Evolutionary conservation across 1,140 invertebrate genomes (phyloP), one percentile per base, ranked within the genome.

Genomic region (Limonius californicus): DNA sequence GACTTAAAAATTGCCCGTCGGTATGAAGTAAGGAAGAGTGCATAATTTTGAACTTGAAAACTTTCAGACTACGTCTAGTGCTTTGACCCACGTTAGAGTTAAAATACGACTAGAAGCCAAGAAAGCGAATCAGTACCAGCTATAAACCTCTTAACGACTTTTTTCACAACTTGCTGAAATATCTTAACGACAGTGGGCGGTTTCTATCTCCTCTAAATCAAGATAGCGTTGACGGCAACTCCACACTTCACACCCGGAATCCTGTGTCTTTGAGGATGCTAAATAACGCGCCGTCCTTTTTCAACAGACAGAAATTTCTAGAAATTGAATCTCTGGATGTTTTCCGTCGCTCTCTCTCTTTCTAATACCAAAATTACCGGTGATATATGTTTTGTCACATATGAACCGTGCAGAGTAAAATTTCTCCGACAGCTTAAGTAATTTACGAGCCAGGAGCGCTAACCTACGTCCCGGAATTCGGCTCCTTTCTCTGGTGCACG

Each of bases 311-410:
- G 16, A 50, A 18, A 50, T 50, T 6, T 18, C 45, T 3, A 21
- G 16, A 39, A 39, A 39, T 39, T 39, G 3, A 12, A 39, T 39
- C 35, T 12, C n/a, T 39, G 8, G 8, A n/a, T 39, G 2, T 39
- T 39, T 14, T 39, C 35, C n/a, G 2, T 39, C 35, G 7, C 2
- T 39, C 35, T 39, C 35, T 39, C n/a, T 39, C 35, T 39, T 1
- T 12, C 11, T 9, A 50, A 50, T 14, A 50, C 45, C 20, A 50
- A 50, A 50, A 50, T 50, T 50, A 50, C 45, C 11, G n/a, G 6
- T 50, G 45, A 50, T 50, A 50, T 50, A 50, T 50, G 45, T 50
- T 50, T 50, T 50, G 45, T 50, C 45, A 50, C 45, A 50, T 50
- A 50, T 50, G 45, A 50, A 50, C 45, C 45, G 45, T 50, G 45